Evolutionary conservation across 2,797 vertebrate genomes (phyloP).

Genomic region (Notamacropus eugenii): DNA sequence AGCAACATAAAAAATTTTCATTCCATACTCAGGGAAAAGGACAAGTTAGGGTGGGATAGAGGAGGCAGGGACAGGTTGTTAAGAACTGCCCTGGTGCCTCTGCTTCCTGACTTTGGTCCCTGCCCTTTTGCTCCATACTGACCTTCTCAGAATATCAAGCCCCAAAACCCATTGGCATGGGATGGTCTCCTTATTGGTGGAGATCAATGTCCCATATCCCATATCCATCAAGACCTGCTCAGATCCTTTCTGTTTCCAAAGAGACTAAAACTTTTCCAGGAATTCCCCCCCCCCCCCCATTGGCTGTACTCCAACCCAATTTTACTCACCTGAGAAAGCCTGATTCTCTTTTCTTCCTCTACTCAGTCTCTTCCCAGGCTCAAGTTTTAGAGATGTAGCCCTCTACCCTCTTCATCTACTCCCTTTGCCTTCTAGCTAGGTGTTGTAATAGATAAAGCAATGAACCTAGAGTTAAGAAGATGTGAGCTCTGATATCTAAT

Average conservation of each 20-base stretch:
- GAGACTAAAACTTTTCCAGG: background rate
- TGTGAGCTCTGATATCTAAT: background rate
- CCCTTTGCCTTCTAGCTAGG: background rate
- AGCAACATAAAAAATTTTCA: background rate
- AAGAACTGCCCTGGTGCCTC: background rate
- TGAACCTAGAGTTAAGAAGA: background rate
- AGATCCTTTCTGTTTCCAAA: background rate
- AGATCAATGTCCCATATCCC: background rate
- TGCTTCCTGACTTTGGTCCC: background rate
- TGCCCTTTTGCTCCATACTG: background rate
- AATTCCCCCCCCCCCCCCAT: background rate
- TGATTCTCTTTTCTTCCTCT: background rate
- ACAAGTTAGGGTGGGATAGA: background rate
- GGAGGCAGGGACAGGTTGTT: background rate
- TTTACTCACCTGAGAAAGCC: background rate
- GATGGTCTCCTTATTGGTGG: background rate
- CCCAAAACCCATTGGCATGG: background rate
- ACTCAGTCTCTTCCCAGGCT: background rate
- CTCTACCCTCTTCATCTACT: background rate
- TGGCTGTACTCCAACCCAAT: fast-evolving
- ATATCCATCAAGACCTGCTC: background rate
- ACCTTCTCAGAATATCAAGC: background rate
- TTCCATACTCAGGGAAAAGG: background rate
- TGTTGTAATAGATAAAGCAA: background rate
- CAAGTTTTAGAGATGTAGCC: background rate